phyloP scores from a whole-genome alignment of 2,888 invertebrate species.

The Mylabris sibirica region DNA sequence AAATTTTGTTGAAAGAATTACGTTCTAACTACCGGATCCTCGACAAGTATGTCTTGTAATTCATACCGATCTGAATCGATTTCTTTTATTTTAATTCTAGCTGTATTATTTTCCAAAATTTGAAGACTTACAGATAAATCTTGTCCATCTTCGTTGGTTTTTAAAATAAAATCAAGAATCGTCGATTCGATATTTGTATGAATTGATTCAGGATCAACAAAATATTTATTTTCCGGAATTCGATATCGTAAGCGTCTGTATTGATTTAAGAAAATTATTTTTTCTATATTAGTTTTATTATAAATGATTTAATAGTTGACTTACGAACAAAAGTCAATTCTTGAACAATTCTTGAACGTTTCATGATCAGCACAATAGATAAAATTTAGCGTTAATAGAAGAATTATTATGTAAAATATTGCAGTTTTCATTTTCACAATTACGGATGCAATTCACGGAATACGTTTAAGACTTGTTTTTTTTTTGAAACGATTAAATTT shows the following conservation, averaged over 20 bases:
- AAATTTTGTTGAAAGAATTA: background rate
- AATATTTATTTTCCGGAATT: background rate
- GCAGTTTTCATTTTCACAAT: background rate
- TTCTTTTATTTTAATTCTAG: background rate
- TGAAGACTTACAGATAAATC: background rate
- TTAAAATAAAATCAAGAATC: background rate
- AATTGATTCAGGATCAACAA: background rate
- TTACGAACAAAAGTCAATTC: background rate
- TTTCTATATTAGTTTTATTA: background rate
- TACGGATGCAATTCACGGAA: too few relatives aligned
- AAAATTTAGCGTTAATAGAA: background rate
- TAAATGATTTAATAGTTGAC: background rate
- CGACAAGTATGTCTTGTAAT: background rate
- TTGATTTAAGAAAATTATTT: background rate
- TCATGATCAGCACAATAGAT: background rate
- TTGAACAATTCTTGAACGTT: slow-evolving; percentile 4
- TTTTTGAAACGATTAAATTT: too few relatives aligned
- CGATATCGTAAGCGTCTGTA: background rate
- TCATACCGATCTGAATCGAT: background rate
- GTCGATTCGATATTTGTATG: background rate
- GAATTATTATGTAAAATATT: background rate
- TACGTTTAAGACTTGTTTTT: too few relatives aligned
- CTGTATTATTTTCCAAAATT: background rate
- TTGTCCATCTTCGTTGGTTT: background rate
- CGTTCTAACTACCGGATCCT: background rate